These are phyloP conservation scores for Danio jaintianensis DNA, from an alignment of 2,797 vertebrate species.

Conservation along the genomic window DNA sequence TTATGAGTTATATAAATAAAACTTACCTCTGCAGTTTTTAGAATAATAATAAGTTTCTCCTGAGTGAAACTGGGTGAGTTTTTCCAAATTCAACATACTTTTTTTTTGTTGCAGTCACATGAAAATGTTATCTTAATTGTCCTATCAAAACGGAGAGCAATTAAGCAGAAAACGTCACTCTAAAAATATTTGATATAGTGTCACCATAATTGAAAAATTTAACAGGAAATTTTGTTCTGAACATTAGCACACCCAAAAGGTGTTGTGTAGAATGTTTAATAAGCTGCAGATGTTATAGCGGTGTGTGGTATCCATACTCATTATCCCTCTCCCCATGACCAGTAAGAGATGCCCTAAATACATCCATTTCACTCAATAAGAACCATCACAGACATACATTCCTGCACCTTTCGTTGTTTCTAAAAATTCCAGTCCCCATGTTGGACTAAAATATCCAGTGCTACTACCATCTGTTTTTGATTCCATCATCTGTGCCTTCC, in stretches of 20 bases:
- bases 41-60: neutral
- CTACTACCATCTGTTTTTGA: slow-evolving; percentile 6
- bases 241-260: neutral
- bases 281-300: slow-evolving; percentile 45
- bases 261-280: slow-evolving; percentile 6
- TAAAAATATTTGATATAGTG: neutral
- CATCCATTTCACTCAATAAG: neutral
- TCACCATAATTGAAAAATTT: neutral
- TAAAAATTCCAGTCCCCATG: neutral
- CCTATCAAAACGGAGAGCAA: neutral
- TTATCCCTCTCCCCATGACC: slow-evolving; percentile 22
- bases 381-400: neutral
- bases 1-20: neutral
- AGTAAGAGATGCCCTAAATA: slow-evolving; percentile 16
- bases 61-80: neutral
- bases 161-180: neutral
- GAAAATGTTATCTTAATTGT: neutral
- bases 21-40: neutral
- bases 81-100: neutral
- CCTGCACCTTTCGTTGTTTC: neutral
- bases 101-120: neutral
- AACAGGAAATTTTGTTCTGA: neutral
- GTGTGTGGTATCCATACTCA: slow-evolving; percentile 24
- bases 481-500: slow-evolving; percentile 32
- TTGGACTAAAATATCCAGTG: neutral